These are phyloP conservation scores for Orthonevra nobilis DNA, from an alignment of 2,888 invertebrate genomes.

Conservation along the genomic window DNA sequence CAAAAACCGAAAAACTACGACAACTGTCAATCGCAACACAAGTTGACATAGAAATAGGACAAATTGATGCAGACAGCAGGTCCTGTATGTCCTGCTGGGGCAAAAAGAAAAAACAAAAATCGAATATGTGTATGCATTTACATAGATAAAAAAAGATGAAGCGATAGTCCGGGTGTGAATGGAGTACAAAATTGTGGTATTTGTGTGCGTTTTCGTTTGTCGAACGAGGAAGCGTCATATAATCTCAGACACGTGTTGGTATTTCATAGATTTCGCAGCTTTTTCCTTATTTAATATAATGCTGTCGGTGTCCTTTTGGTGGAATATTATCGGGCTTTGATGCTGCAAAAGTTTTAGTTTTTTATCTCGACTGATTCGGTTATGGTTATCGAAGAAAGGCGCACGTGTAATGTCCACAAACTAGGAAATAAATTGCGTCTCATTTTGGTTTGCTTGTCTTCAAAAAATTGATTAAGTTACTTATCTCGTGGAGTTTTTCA, in stretches of 20 bases:
- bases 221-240: slow-evolving; percentile 42
- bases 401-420: slow-evolving; percentile 1
- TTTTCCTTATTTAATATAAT: not conserved
- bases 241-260: slow-evolving; percentile 33
- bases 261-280: slow-evolving; percentile 13
- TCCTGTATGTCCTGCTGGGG: slow-evolving; percentile 2
- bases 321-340: too few species aligned
- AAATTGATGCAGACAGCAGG: slow-evolving; percentile 36
- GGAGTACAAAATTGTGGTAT: slow-evolving; percentile 12
- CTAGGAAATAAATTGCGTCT: not conserved
- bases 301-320: not conserved
- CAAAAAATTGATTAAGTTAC: slow-evolving; percentile 21
- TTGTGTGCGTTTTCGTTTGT: slow-evolving; percentile 27
- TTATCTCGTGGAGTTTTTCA: not conserved
- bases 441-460: not conserved
- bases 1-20: slow-evolving; percentile 12
- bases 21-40: slow-evolving; percentile 32
- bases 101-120: too few species aligned
- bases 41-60: slow-evolving; percentile 28
- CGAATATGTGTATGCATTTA: too few species aligned
- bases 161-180: not conserved
- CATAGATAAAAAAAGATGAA: slow-evolving; percentile 38
- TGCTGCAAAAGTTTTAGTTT: slow-evolving; percentile 7
- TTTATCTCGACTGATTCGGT: slow-evolving; percentile 25
- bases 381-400: slow-evolving; percentile 6